Evolutionary conservation across 2,113 vertebrate species (phyloP).

Genomic region (Tamias sibiricus): DNA sequence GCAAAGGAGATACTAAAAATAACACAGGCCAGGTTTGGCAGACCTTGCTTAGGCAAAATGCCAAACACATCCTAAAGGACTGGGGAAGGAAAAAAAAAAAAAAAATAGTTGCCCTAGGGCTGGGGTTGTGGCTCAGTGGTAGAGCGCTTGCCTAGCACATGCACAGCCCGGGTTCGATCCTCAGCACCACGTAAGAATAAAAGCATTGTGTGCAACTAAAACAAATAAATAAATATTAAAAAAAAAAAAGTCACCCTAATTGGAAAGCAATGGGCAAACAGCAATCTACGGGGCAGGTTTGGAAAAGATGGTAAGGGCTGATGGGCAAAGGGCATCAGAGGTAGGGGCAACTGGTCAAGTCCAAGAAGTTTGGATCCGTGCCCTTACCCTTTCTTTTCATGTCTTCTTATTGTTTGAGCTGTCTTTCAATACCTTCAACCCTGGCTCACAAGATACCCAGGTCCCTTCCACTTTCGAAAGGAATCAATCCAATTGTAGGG

Average conservation of each 20-base stretch:
- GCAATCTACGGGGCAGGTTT: not conserved
- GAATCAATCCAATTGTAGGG: not conserved
- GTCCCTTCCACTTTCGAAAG: not conserved
- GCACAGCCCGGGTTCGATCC: too few relatives aligned
- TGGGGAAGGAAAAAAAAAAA: not conserved
- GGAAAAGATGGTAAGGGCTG: not conserved
- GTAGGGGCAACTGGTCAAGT: not conserved
- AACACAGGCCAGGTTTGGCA: slow-evolving; percentile 58
- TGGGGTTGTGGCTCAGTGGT: too few relatives aligned
- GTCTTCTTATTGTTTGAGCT: not conserved
- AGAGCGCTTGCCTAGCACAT: too few relatives aligned
- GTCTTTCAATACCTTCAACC: not conserved
- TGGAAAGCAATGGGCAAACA: not conserved
- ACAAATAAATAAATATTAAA: too few relatives aligned
- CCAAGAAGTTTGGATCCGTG: not conserved
- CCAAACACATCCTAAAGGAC: slow-evolving; percentile 41
- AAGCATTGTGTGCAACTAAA: too few relatives aligned
- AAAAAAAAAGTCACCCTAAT: not conserved
- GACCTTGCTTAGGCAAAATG: slow-evolving; percentile 72
- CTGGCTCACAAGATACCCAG: not conserved
- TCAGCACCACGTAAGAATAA: too few relatives aligned
- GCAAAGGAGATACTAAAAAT: slow-evolving; percentile 79
- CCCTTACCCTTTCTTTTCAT: not conserved
- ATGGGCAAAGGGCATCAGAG: not conserved
- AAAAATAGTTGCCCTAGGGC: too few relatives aligned